Evolutionary conservation across 92 coral and sea anemone species (phyloP), one percentile per base, ranked within the genome.

Genomic region (Plumapathes pennacea): DNA sequence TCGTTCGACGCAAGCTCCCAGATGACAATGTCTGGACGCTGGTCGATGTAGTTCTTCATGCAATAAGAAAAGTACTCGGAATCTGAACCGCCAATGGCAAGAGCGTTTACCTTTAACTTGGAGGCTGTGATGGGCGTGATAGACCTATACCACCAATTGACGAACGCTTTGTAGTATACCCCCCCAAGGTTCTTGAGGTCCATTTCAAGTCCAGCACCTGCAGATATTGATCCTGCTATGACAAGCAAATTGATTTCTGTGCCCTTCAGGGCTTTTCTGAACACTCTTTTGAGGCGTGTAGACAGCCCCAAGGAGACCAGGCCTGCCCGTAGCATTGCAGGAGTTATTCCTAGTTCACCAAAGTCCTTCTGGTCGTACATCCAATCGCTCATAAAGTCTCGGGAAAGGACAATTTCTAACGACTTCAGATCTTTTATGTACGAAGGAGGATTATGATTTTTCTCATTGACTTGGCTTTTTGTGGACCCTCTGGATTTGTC

Each of bases 1-100:
- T 94, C 99, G 46, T 94, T 94, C 34, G 99, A 96, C 10, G 99
- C 96, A 32, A 94, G 78, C 53, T 94, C 99, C 99, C 99, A 94
- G 22, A 94, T 21, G 12, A 88, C 95, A 18, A 94, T 54, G 47
- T 94, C 99, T 7, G 99, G 99, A 43, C 49, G 61, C 3, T 52
- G 56, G 29, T 73, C 70, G 38, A 94, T 73, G 57, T 89, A 94
- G 60, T 94, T 94, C 37, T 81, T 77, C 18, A 94, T 73, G 43
- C 99, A 94, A 51, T 94, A 94, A 2, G 99, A 88, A 38, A 88
- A 94, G 49, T 94, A 94, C 61, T 94, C 99, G 1, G 99, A 94
- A 43, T 94, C 99, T 5, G 99, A 88, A 2, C 97, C 99, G 18
- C 99, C 99, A 13, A 94, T 89, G 15, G 96, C 83, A 3, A 94